These are phyloP conservation scores for Melikaiella ostensackeni DNA, from an alignment of 2,888 invertebrate species.

Conservation along the genomic window DNA sequence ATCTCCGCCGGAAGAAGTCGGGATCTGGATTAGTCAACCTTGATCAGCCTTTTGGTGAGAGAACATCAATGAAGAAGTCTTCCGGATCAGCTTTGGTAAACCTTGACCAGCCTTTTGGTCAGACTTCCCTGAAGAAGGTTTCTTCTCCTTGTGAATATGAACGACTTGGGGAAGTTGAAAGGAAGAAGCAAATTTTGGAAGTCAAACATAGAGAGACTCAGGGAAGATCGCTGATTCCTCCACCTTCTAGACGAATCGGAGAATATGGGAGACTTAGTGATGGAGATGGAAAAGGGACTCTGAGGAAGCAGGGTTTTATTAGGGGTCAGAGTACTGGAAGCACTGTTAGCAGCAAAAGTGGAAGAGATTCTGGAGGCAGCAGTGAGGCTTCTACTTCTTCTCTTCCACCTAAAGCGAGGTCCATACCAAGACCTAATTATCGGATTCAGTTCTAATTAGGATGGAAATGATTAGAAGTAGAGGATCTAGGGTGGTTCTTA, in stretches of 20 bases:
- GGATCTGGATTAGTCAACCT: too few relatives aligned
- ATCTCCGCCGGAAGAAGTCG: conserved; percentile 69
- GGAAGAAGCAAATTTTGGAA: conserved; percentile 72
- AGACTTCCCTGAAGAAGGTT: conserved; percentile 59
- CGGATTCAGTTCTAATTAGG: conserved; percentile 82
- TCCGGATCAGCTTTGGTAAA: conserved; percentile 51
- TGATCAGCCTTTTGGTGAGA: too few relatives aligned
- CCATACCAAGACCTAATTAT: conserved; percentile 83
- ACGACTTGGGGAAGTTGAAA: conserved; percentile 79
- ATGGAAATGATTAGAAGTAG: too few relatives aligned
- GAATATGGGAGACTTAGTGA: conserved; percentile 81
- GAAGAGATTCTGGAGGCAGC: conserved; percentile 80
- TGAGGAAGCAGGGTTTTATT: conserved; percentile 65
- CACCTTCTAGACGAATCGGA: conserved; percentile 79
- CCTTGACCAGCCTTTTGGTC: conserved; percentile 49
- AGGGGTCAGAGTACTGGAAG: conserved; percentile 74
- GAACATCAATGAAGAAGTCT: conserved; percentile 50
- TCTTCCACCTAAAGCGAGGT: conserved; percentile 83
- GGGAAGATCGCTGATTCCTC: conserved; percentile 79
- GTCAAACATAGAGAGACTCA: conserved; percentile 77
- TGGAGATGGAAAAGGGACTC: conserved; percentile 73
- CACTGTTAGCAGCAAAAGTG: conserved; percentile 76
- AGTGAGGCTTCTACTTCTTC: conserved; percentile 80
- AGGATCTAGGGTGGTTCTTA: too few relatives aligned
- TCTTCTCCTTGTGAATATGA: conserved; percentile 80